A percentile compares a stretch with the other conserved stretches of the same genome.
phyloP scores from a whole-genome alignment of 2,113 vertebrate genomes.

The Muntiacus muntjak region DNA sequence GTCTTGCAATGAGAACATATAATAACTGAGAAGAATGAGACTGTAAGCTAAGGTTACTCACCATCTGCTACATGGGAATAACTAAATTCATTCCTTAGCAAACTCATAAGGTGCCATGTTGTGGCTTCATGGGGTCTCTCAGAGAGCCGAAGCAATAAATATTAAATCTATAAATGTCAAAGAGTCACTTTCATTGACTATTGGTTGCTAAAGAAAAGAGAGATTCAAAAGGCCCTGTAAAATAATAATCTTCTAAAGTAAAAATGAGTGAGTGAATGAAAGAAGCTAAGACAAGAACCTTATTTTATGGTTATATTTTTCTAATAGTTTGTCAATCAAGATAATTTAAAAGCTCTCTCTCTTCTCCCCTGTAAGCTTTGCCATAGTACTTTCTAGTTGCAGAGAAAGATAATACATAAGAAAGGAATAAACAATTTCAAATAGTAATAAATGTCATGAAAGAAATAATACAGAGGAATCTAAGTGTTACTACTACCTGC shows the following conservation, averaged over 20 bases:
- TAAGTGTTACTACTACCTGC: background rate
- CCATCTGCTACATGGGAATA: background rate
- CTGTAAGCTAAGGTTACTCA: background rate
- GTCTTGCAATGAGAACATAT: background rate
- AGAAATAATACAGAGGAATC: background rate
- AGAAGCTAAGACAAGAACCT: background rate
- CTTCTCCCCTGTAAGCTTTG: background rate
- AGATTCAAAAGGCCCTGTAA: background rate
- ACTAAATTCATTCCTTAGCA: background rate
- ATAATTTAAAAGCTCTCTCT: background rate
- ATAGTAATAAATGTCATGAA: background rate
- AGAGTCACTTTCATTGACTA: background rate
- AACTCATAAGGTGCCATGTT: background rate
- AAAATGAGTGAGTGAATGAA: conserved; percentile 12
- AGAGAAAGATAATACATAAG: background rate
- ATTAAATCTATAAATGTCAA: background rate
- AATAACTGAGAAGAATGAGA: background rate
- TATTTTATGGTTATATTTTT: background rate
- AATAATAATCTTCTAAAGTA: conserved; percentile 35
- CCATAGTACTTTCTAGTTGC: background rate
- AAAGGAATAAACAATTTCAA: background rate
- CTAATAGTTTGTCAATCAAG: background rate
- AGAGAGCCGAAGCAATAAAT: background rate
- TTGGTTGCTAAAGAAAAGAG: conserved; percentile 13
- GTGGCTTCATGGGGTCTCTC: background rate